Conservation (phyloP, 1,140 invertebrate genomes). For the Ips nitidus region DNA sequence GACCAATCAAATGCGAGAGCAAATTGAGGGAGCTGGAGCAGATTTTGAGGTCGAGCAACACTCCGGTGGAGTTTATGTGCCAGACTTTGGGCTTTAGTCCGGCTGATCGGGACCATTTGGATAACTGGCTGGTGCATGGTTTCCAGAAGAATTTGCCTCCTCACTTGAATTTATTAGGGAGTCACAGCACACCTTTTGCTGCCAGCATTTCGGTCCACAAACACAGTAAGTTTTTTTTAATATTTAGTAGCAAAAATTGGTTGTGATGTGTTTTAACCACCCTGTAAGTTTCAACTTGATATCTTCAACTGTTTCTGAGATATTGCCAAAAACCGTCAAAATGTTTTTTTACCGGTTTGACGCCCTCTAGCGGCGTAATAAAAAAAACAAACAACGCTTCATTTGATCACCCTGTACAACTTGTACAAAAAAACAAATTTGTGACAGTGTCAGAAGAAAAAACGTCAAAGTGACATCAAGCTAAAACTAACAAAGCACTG, state of each 20-base stretch:
- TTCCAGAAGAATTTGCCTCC: slow-evolving; percentile 81
- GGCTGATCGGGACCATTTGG: slow-evolving; percentile 73
- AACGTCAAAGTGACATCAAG: too few relatives aligned
- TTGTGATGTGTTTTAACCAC: not conserved
- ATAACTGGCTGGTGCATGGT: slow-evolving; percentile 76
- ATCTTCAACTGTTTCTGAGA: too few relatives aligned
- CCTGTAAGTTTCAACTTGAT: too few relatives aligned
- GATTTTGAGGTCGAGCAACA: slow-evolving; percentile 72
- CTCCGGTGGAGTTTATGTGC: slow-evolving; percentile 84
- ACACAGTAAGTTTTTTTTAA: slow-evolving; percentile 41
- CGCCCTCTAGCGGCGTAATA: too few relatives aligned
- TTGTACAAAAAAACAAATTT: too few relatives aligned
- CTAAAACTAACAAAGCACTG: too few relatives aligned
- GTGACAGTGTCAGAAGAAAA: too few relatives aligned
- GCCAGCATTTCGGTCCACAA: slow-evolving; percentile 49
- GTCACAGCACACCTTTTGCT: slow-evolving; percentile 54
- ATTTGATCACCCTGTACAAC: too few relatives aligned
- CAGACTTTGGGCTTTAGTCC: slow-evolving; percentile 79
- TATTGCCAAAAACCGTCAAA: too few relatives aligned
- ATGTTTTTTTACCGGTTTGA: too few relatives aligned
- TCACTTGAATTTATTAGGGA: slow-evolving; percentile 72
- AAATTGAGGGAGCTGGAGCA: slow-evolving; percentile 78
- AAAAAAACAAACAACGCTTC: too few relatives aligned
- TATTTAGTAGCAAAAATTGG: not conserved
- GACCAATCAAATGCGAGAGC: slow-evolving; percentile 84